Conservation (phyloP, 1,140 invertebrate genomes). For the Papilio machaon region DNA sequence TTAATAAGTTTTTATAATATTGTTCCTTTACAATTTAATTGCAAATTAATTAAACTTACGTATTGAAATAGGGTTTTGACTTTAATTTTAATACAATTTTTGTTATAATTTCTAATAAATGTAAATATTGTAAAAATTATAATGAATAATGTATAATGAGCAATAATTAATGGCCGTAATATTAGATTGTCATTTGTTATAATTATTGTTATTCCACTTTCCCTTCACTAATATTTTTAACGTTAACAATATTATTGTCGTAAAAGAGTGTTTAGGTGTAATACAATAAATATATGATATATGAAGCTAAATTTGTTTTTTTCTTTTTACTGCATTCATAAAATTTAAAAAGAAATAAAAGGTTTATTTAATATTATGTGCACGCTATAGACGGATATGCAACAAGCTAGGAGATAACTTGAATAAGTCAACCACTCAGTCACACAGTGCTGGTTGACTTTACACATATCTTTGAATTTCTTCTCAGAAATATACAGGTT, state of each 20-base stretch:
- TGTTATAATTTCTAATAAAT: neutral
- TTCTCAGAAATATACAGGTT: too few relatives aligned
- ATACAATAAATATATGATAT: neutral
- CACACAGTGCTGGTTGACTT: too few relatives aligned
- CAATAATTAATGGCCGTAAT: constrained; percentile 23
- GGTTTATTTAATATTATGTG: too few relatives aligned
- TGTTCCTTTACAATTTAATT: too few relatives aligned
- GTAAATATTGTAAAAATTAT: constrained; percentile 8
- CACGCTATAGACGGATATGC: too few relatives aligned
- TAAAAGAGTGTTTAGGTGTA: constrained; percentile 1
- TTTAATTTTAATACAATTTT: neutral
- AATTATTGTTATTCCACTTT: neutral
- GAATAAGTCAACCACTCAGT: too few relatives aligned
- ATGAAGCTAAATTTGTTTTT: neutral
- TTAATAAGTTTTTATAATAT: neutral
- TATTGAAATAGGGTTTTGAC: neutral
- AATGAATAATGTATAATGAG: neutral
- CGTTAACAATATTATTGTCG: neutral
- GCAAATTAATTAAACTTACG: too few relatives aligned
- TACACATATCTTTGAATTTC: too few relatives aligned
- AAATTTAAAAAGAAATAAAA: too few relatives aligned
- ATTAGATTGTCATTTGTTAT: neutral
- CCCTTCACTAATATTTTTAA: neutral
- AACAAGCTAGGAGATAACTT: too few relatives aligned
- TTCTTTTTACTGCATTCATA: neutral